phyloP scores from a whole-genome alignment of 2,888 invertebrate species.

The Lordiphosa andalusiaca region DNA sequence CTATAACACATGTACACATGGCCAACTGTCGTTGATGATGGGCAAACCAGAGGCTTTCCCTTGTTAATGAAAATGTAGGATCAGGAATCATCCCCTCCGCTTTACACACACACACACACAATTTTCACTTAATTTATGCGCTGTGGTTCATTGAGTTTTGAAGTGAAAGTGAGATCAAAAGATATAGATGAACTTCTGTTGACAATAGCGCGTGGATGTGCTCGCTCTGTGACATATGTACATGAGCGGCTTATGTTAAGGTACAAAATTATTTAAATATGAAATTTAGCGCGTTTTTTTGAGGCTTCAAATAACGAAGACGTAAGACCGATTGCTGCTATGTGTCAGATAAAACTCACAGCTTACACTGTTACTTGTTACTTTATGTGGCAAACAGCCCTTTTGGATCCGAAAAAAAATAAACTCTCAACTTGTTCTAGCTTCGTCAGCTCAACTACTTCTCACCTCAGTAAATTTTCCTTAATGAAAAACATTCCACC shows the following conservation, averaged over 20 bases:
- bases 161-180: constrained; percentile 51
- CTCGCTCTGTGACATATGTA: no score
- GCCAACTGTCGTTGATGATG: constrained; percentile 29
- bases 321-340: no score
- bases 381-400: no score
- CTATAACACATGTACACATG: constrained; percentile 32
- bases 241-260: no score
- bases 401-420: no score
- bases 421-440: neutral
- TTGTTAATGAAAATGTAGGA: constrained; percentile 56
- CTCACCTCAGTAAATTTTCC: no score
- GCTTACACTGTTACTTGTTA: no score
- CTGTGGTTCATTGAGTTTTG: constrained; percentile 51
- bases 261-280: no score
- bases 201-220: constrained; percentile 31
- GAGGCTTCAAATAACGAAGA: constrained; percentile 12
- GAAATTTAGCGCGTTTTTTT: no score
- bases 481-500: constrained; percentile 1
- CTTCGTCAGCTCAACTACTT: no score
- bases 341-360: no score
- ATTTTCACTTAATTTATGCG: constrained; percentile 57
- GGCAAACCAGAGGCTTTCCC: constrained; percentile 17
- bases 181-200: constrained; percentile 45
- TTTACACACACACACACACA: neutral
- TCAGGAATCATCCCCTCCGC: constrained; percentile 30